Conservation (phyloP, 2,888 invertebrate genomes). For the Esperia sulphurella region DNA sequence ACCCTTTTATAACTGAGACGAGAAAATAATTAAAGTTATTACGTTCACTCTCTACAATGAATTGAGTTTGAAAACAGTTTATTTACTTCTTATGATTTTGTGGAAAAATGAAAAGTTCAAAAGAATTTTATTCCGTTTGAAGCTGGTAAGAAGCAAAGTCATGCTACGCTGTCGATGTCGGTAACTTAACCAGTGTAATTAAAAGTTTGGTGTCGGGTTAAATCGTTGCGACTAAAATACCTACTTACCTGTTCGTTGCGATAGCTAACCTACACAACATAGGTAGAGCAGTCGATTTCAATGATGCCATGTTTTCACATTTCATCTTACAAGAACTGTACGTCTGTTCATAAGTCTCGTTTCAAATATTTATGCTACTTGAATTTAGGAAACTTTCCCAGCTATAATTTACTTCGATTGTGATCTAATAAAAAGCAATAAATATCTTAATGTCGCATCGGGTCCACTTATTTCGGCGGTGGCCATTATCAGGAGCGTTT, state of each 20-base stretch:
- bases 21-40: constrained; percentile 2
- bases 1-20: neutral
- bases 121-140: constrained; percentile 24
- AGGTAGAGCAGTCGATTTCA: neutral
- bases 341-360: neutral
- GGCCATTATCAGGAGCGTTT: constrained; percentile 2
- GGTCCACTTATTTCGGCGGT: constrained; percentile 1
- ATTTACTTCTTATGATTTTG: constrained; percentile 1
- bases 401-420: constrained; percentile 4
- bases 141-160: constrained; percentile 11
- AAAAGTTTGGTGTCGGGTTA: constrained; percentile 25
- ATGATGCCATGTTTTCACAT: neutral
- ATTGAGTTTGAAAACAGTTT: constrained; percentile 3
- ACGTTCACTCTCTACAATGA: neutral
- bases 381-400: neutral
- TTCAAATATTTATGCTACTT: neutral
- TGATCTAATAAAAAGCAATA: constrained; percentile 8
- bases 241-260: neutral
- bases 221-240: neutral
- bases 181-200: constrained; percentile 38
- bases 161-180: constrained; percentile 29
- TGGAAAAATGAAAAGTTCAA: constrained; percentile 27
- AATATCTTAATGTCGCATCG: constrained; percentile 5
- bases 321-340: neutral
- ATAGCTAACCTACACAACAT: neutral